Percentiles rank a stretch among this genome's conserved stretches.
Conservation (phyloP, 2,113 vertebrate genomes). For the Abramis brama region DNA sequence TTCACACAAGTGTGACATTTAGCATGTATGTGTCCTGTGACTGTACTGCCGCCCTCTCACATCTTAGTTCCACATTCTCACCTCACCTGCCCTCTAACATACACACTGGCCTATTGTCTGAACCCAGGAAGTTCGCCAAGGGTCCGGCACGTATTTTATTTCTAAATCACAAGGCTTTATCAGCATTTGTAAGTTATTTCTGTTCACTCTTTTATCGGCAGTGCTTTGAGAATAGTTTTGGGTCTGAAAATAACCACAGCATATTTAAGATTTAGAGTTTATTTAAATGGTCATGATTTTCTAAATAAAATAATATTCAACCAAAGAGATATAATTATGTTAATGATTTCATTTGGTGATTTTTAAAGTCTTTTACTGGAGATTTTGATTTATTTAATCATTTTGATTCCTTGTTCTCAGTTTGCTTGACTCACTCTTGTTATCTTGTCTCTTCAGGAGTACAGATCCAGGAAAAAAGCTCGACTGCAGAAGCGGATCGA, state of each 20-base stretch:
- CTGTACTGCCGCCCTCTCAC: conserved; percentile 42
- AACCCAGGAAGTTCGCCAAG: conserved; percentile 14
- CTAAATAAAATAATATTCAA: not conserved
- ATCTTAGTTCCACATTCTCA: conserved; percentile 33
- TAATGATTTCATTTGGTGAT: not conserved
- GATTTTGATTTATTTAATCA: no score
- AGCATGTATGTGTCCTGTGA: conserved; percentile 26
- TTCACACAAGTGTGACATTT: conserved; percentile 42
- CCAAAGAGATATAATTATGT: not conserved
- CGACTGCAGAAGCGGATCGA: conserved; percentile 81
- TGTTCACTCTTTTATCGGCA: not conserved
- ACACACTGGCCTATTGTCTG: conserved; percentile 35
- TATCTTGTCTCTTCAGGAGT: conserved; percentile 74
- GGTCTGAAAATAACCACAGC: not conserved
- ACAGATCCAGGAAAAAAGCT: conserved; percentile 74
- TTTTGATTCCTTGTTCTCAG: no score
- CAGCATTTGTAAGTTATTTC: not conserved
- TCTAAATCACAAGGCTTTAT: not conserved
- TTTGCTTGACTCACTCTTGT: not conserved
- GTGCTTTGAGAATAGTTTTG: not conserved
- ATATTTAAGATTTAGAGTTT: not conserved
- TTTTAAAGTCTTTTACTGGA: not conserved
- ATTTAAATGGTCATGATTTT: not conserved
- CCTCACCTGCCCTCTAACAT: conserved; percentile 5
- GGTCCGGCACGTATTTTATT: not conserved